Percentiles rank a stretch among this genome's conserved stretches.
phyloP scores from a whole-genome alignment of 2,888 invertebrate species.

The Aplocera efformata region DNA sequence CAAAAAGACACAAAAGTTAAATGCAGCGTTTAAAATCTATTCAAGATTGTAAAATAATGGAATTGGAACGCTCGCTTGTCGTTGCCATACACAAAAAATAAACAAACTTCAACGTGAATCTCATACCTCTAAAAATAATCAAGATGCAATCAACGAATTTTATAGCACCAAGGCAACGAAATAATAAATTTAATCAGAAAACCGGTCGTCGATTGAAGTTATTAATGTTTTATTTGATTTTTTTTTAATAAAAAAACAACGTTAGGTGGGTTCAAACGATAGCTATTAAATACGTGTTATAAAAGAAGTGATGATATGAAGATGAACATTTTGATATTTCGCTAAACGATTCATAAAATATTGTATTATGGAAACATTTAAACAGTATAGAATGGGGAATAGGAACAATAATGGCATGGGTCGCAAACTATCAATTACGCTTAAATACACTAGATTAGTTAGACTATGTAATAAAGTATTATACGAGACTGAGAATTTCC shows the following conservation, averaged over 20 bases:
- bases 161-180: conserved; percentile 27
- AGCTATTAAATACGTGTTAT: conserved; percentile 12
- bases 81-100: background rate
- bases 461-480: no score
- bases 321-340: conserved; percentile 1
- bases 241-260: conserved; percentile 4
- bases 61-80: no score
- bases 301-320: conserved; percentile 15
- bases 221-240: conserved; percentile 13
- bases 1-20: background rate
- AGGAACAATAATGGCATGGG: no score
- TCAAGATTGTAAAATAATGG: no score
- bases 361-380: no score
- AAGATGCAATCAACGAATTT: conserved; percentile 40
- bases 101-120: background rate
- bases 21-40: no score
- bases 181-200: conserved; percentile 17
- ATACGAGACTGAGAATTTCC: no score
- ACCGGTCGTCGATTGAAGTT: conserved; percentile 14
- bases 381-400: no score
- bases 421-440: no score
- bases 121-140: conserved; percentile 16
- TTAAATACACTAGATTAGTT: no score
- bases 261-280: conserved; percentile 10
- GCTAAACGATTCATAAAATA: background rate